A percentile compares a stretch with the other conserved stretches of the same genome.
Evolutionary conservation across 2,113 vertebrate genomes (phyloP).

Genomic region (Alligator sinensis): DNA sequence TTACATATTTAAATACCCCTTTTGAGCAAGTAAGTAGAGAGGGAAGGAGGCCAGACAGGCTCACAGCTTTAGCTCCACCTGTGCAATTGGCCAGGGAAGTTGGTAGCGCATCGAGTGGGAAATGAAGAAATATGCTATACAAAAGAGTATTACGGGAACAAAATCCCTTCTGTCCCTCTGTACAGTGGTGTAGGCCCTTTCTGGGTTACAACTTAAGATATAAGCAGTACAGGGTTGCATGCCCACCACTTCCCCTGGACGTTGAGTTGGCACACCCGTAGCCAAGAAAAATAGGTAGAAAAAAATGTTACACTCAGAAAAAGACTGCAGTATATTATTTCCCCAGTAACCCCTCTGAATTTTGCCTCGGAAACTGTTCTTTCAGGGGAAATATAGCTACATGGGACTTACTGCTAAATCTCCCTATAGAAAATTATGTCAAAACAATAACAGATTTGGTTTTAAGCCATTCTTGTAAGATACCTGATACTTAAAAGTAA

Average conservation of each 20-base stretch:
- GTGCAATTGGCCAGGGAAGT: accelerated
- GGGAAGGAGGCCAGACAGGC: accelerated
- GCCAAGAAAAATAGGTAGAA: not conserved
- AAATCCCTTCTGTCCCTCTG: not conserved
- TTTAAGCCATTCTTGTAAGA: conserved; percentile 35
- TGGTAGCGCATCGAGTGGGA: not conserved
- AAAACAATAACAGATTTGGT: not conserved
- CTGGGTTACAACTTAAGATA: not conserved
- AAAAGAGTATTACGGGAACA: not conserved
- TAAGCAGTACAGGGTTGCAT: not conserved
- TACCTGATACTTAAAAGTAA: conserved; percentile 40
- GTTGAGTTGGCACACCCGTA: not conserved
- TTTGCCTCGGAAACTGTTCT: not conserved
- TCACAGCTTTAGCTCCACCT: not conserved
- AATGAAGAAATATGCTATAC: not conserved
- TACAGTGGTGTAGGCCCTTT: not conserved
- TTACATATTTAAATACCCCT: not conserved
- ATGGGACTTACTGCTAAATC: not conserved
- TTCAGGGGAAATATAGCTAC: not conserved
- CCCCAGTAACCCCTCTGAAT: not conserved
- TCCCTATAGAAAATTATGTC: not conserved
- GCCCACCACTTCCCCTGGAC: not conserved
- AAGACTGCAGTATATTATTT: not conserved
- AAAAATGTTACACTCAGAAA: not conserved
- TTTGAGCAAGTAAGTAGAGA: not conserved